Evolutionary conservation across 2,888 invertebrate genomes (phyloP).

Genomic region (Cremastinae sp.): DNA sequence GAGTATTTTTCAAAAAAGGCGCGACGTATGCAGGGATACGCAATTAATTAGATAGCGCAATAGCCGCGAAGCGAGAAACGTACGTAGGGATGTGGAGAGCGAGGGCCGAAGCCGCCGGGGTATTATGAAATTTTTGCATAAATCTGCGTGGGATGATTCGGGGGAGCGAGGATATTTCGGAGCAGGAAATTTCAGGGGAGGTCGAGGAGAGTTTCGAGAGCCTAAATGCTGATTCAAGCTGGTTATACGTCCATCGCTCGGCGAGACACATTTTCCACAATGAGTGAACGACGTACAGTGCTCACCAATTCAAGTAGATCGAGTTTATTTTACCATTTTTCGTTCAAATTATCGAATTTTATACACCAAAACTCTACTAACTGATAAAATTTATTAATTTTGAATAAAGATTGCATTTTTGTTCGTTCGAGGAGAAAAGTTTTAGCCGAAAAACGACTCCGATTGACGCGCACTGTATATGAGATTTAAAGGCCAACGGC

Average conservation of each 20-base stretch:
- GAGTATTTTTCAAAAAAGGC: slow-evolving; percentile 53
- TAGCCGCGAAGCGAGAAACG: slow-evolving; percentile 37
- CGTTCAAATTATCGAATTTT: too few species aligned
- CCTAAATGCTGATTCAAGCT: slow-evolving; percentile 72
- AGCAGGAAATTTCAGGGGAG: slow-evolving; percentile 14
- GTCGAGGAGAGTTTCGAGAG: slow-evolving; percentile 23
- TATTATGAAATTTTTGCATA: slow-evolving; percentile 71
- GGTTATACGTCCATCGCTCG: slow-evolving; percentile 52
- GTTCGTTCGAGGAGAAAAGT: too few species aligned
- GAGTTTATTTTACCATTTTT: too few species aligned
- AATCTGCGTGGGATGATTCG: slow-evolving; percentile 62
- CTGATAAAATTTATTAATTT: too few species aligned
- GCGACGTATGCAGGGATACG: slow-evolving; percentile 21
- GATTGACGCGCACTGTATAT: too few species aligned
- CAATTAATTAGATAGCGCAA: slow-evolving; percentile 57
- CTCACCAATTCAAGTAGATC: too few species aligned
- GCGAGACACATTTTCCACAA: slow-evolving; percentile 38
- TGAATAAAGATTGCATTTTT: too few species aligned
- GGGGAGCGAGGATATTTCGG: slow-evolving; percentile 44
- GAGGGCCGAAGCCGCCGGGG: slow-evolving; percentile 55
- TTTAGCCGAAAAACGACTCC: too few species aligned
- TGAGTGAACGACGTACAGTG: slow-evolving; percentile 14
- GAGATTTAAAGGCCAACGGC: too few species aligned
- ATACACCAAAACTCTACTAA: too few species aligned
- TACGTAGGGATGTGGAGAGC: slow-evolving; percentile 10